These are phyloP conservation scores for Crocodylus rhombifer DNA, from an alignment of 2,797 vertebrate species.

Conservation along the genomic window DNA sequence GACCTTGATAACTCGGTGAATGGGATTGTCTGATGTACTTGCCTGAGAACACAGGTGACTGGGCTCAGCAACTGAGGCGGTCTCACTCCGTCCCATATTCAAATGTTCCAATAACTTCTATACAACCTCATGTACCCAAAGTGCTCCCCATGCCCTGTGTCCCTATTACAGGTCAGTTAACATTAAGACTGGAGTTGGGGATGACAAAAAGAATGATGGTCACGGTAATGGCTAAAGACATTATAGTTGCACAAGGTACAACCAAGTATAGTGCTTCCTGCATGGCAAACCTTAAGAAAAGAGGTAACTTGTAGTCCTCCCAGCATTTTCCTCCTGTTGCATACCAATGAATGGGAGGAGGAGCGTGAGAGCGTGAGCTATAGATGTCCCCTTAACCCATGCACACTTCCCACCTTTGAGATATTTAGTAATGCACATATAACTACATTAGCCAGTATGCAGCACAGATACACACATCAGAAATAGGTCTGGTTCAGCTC, in stretches of 20 bases:
- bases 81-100: neutral
- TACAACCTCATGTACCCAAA: neutral
- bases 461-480: neutral
- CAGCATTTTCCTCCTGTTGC: neutral
- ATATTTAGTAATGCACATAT: neutral
- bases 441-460: neutral
- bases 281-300: neutral
- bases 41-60: neutral
- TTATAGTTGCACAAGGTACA: neutral
- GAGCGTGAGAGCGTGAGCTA: neutral
- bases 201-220: neutral
- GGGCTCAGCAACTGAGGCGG: neutral
- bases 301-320: neutral
- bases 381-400: neutral
- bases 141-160: neutral
- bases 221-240: neutral
- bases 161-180: conserved; percentile 9
- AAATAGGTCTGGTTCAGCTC: neutral
- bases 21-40: neutral
- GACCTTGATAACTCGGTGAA: neutral
- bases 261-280: neutral
- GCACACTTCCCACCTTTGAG: neutral
- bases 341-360: neutral
- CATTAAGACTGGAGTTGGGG: neutral
- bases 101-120: fast-evolving